phyloP scores from a whole-genome alignment of 2,888 invertebrate genomes.

The Acleris holmiana region DNA sequence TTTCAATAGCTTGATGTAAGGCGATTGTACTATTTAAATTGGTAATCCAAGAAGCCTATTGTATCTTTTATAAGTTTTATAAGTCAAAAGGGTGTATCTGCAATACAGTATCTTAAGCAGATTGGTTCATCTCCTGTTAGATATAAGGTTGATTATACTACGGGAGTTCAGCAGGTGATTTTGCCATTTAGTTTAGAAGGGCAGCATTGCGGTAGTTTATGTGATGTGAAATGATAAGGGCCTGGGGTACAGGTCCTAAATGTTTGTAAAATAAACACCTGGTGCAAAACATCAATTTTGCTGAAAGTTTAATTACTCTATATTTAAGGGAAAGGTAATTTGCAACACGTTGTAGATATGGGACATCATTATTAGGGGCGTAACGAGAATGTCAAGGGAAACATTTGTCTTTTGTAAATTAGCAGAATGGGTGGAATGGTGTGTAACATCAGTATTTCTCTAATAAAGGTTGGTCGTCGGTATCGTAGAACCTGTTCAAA shows the following conservation, averaged over 20 bases:
- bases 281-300: slow-evolving; percentile 11
- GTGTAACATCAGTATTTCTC: too few species aligned
- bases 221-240: slow-evolving; percentile 30
- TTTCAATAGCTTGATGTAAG: neutral
- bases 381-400: neutral
- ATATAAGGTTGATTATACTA: too few species aligned
- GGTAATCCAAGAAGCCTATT: slow-evolving; percentile 1
- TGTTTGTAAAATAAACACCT: slow-evolving; percentile 24
- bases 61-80: too few species aligned
- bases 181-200: neutral
- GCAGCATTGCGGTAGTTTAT: slow-evolving; percentile 19
- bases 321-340: slow-evolving; percentile 1
- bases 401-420: too few species aligned
- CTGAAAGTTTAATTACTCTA: slow-evolving; percentile 19
- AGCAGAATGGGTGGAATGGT: too few species aligned
- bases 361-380: neutral
- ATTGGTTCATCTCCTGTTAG: too few species aligned
- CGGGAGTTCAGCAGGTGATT: neutral
- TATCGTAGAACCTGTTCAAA: too few species aligned
- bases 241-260: slow-evolving; percentile 23
- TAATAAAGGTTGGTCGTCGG: too few species aligned
- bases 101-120: too few species aligned
- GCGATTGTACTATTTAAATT: neutral
- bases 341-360: neutral
- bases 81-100: too few species aligned